phyloP scores from a whole-genome alignment of 2,888 invertebrate genomes.

The Aporophyla nigra region DNA sequence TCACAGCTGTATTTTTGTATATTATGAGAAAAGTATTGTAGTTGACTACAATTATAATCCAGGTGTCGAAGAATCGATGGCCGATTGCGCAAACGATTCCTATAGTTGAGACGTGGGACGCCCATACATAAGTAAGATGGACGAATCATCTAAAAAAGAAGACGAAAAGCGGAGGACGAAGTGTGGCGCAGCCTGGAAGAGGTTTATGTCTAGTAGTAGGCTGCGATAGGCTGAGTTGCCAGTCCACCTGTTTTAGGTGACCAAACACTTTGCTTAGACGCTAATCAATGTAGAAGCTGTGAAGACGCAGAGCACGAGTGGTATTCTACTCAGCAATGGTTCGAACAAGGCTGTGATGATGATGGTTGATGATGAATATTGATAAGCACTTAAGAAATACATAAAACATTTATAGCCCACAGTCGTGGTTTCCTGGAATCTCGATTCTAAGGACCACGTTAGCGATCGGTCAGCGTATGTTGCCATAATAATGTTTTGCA shows the following conservation, averaged over 20 bases:
- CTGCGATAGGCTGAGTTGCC: too few species aligned
- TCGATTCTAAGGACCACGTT: conserved; percentile 4
- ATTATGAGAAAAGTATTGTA: not conserved
- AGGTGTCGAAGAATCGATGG: too few species aligned
- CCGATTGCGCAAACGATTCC: too few species aligned
- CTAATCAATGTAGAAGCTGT: not conserved
- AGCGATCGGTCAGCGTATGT: conserved; percentile 27
- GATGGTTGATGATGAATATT: not conserved
- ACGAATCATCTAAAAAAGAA: too few species aligned
- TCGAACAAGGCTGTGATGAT: not conserved
- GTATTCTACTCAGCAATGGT: not conserved
- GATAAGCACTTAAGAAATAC: not conserved
- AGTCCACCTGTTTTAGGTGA: not conserved
- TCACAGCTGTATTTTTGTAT: not conserved
- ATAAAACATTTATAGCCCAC: conserved; percentile 12
- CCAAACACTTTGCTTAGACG: not conserved
- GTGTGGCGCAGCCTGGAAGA: too few species aligned
- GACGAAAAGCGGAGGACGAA: too few species aligned
- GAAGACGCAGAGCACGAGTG: not conserved
- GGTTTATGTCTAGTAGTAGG: too few species aligned
- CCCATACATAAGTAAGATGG: too few species aligned
- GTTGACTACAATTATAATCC: not conserved
- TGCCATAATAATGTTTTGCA: conserved; percentile 32
- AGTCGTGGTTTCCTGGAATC: conserved; percentile 26
- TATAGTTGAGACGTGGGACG: too few species aligned